Base-by-base conservation (phyloP, 2,113 vertebrate species). In the Melanerpes formicivorus region DNA sequence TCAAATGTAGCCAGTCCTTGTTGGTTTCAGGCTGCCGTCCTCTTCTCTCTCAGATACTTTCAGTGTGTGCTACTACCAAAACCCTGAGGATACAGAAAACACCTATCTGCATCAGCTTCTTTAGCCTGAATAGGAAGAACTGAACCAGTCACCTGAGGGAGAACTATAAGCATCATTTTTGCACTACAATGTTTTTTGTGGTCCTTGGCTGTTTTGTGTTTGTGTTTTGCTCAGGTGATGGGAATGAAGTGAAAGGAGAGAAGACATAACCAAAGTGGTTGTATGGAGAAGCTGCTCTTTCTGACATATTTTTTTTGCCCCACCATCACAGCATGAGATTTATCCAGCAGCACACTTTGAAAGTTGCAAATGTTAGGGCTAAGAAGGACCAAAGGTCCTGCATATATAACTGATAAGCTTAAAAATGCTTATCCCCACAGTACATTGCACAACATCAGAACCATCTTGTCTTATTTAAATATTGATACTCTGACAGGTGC, bases 171-270 rank as follows among this genome's bases (percentile, higher is more conserved):
- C 29, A 62, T 25, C 58, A 65, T 72, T 59, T 77, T 34, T 59
- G 42, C 37, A 52, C 37, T 83, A 30, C 56, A 67, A 18, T 13
- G 62, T 69, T 30, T 83, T 80, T 72, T 90, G 76, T 90, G 74
- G 70, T 37, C 65, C 76, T 93, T 83, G 59, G 55, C 60, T 83
- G 60, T 26, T 79, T 17, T 63, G 15, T 59, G 59, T 69, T 74
- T 72, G 75, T 34, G 63, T 82, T 88, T 80, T 83, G 58, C 48
- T 65, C 73, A 69, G 80, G 69, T 65, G 63, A 29, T 65, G 40
- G 81, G 37, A 80, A 87, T 52, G 84, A 95, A 91, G 50, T 70
- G 50, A 93, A 92, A 87, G 52, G 52, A 90, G 62, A 83, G 54
- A 87, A 67, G 76, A 66, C 16, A 48, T 62, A 80, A 94, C 25